Conservation (phyloP, 1,140 invertebrate species). For the Cotesia glomerata region DNA sequence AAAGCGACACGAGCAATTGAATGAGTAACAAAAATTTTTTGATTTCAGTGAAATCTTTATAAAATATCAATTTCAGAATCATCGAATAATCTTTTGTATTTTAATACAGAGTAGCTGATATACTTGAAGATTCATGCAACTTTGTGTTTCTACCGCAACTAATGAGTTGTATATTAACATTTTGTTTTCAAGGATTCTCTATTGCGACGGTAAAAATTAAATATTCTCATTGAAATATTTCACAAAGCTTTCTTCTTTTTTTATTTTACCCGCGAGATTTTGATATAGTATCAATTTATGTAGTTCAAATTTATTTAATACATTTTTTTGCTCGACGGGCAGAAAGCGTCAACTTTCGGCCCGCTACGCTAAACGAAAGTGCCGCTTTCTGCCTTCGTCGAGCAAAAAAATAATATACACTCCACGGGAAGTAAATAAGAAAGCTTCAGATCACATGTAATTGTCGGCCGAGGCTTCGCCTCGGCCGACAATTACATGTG, state of each 20-base stretch:
- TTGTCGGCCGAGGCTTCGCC: no score
- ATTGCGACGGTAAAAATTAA: slow-evolving; percentile 23
- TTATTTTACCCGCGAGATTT: no score
- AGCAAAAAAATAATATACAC: no score
- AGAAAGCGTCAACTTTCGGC: no score
- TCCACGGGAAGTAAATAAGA: no score
- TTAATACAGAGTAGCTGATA: slow-evolving; percentile 41
- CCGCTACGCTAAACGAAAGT: no score
- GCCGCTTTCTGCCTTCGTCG: no score
- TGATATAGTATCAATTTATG: no score
- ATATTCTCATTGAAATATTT: neutral
- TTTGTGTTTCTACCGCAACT: slow-evolving; percentile 32
- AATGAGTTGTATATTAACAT: slow-evolving; percentile 21
- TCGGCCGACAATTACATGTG: no score
- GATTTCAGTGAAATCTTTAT: neutral
- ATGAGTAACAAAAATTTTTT: slow-evolving; percentile 24
- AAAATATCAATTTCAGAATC: neutral
- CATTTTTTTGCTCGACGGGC: no score
- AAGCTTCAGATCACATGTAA: no score
- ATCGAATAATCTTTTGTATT: neutral
- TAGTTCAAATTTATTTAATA: no score
- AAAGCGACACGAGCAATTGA: slow-evolving; percentile 31
- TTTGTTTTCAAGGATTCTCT: slow-evolving; percentile 39
- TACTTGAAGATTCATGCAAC: slow-evolving; percentile 50
- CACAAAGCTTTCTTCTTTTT: neutral